phyloP scores from a whole-genome alignment of 2,888 invertebrate genomes.

The Scaptodrosophila latifasciaeformis region DNA sequence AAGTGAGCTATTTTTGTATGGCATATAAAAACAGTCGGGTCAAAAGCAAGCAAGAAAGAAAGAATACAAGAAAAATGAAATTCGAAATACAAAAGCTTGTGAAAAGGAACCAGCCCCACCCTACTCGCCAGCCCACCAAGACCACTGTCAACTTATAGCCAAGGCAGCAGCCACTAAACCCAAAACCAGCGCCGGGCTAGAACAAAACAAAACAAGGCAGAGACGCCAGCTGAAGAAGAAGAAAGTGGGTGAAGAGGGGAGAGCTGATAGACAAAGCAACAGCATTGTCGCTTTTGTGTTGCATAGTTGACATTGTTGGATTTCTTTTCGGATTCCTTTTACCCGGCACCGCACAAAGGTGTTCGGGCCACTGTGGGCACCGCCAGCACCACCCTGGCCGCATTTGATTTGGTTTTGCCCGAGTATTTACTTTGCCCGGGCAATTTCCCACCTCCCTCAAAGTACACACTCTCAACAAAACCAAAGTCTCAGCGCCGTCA shows the following conservation, averaged over 20 bases:
- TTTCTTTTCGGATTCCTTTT: slow-evolving; percentile 28
- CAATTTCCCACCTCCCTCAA: background rate
- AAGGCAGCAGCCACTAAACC: too few relatives aligned
- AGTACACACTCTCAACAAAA: background rate
- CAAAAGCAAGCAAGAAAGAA: slow-evolving; percentile 7
- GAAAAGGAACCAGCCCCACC: too few relatives aligned
- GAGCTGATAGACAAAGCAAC: slow-evolving; percentile 49
- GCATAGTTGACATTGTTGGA: slow-evolving; percentile 65
- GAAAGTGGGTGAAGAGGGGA: too few relatives aligned
- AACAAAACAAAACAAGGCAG: too few relatives aligned
- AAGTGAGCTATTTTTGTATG: slow-evolving; percentile 58
- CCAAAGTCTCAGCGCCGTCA: slow-evolving; percentile 32
- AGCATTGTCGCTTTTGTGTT: slow-evolving; percentile 64
- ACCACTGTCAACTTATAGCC: too few relatives aligned
- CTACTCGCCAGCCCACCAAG: too few relatives aligned
- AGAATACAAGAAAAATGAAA: slow-evolving; percentile 7
- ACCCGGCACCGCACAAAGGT: background rate
- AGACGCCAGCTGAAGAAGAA: too few relatives aligned
- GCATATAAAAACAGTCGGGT: slow-evolving; percentile 22
- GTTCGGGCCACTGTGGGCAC: too few relatives aligned
- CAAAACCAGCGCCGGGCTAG: too few relatives aligned
- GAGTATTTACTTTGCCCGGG: slow-evolving; percentile 49
- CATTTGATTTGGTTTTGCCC: slow-evolving; percentile 61
- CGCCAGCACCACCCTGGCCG: slow-evolving; percentile 12
- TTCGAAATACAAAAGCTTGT: too few relatives aligned